Conservation (phyloP, 2,113 vertebrate genomes). For the Caranx melampygus region DNA sequence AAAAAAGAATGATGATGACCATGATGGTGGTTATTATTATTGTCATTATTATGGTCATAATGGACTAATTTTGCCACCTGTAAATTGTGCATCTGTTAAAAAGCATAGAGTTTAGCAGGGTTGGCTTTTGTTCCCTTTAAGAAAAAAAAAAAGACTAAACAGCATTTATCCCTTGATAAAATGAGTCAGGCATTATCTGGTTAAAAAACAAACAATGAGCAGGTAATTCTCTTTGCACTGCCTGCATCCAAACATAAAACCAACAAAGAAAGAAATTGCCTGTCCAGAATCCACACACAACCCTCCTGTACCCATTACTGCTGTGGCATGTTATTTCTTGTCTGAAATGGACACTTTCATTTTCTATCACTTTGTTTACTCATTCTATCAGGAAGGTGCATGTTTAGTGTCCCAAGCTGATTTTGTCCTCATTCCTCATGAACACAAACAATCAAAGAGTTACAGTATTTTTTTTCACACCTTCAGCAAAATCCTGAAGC, state of each 20-base stretch:
- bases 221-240: slow-evolving; percentile 67
- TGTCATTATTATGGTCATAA: background rate
- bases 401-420: slow-evolving; percentile 7
- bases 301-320: slow-evolving; percentile 34
- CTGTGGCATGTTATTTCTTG: slow-evolving; percentile 31
- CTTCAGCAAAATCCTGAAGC: slow-evolving; percentile 3
- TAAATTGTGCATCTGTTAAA: background rate
- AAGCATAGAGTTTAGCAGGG: background rate
- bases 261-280: slow-evolving; percentile 63
- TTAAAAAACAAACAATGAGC: slow-evolving; percentile 57
- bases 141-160: slow-evolving; percentile 27
- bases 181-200: slow-evolving; percentile 50
- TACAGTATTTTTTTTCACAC: background rate
- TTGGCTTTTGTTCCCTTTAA: background rate
- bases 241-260: slow-evolving; percentile 59
- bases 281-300: slow-evolving; percentile 28
- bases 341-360: slow-evolving; percentile 41
- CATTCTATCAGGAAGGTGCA: slow-evolving; percentile 8
- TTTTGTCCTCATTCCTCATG: slow-evolving; percentile 13
- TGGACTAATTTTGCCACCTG: background rate
- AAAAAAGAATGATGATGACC: background rate
- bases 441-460: slow-evolving; percentile 9
- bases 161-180: slow-evolving; percentile 52
- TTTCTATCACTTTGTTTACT: slow-evolving; percentile 48
- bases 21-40: too few species aligned